These are phyloP conservation scores for Argyra leucocephala DNA, from an alignment of 2,888 invertebrate genomes.

Conservation along the genomic window DNA sequence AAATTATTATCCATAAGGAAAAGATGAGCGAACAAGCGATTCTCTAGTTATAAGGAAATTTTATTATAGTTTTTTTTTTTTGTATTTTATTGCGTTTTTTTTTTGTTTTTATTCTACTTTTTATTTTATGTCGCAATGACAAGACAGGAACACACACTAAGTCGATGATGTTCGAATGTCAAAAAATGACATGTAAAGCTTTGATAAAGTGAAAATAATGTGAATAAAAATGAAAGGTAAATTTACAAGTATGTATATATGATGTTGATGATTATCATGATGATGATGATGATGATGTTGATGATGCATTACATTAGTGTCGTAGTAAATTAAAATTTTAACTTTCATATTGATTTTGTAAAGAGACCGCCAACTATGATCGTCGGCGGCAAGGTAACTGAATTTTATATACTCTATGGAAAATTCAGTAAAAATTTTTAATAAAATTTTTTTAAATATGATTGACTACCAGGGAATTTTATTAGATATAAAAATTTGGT, in stretches of 20 bases:
- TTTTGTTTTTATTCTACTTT: not conserved
- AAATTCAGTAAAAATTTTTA: too few species aligned
- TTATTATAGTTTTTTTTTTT: not conserved
- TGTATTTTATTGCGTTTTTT: not conserved
- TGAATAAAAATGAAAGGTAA: not conserved
- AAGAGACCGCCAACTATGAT: not conserved
- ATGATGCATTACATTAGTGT: not conserved
- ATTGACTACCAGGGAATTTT: too few species aligned
- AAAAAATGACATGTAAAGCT: not conserved
- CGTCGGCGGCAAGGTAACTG: too few species aligned
- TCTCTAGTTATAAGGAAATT: not conserved
- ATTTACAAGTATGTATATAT: not conserved
- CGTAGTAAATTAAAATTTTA: not conserved
- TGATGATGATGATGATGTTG: too few species aligned
- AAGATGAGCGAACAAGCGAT: too few species aligned
- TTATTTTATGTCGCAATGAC: not conserved
- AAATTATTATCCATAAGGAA: too few species aligned
- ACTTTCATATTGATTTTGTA: not conserved
- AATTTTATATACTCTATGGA: too few species aligned
- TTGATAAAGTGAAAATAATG: not conserved
- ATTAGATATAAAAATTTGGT: too few species aligned
- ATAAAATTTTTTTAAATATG: too few species aligned
- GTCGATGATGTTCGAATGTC: conserved; percentile 1
- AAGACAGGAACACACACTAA: not conserved
- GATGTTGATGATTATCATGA: too few species aligned